Base-by-base conservation (phyloP, 2,797 vertebrate species). In the Phoxinus dragarum region DNA sequence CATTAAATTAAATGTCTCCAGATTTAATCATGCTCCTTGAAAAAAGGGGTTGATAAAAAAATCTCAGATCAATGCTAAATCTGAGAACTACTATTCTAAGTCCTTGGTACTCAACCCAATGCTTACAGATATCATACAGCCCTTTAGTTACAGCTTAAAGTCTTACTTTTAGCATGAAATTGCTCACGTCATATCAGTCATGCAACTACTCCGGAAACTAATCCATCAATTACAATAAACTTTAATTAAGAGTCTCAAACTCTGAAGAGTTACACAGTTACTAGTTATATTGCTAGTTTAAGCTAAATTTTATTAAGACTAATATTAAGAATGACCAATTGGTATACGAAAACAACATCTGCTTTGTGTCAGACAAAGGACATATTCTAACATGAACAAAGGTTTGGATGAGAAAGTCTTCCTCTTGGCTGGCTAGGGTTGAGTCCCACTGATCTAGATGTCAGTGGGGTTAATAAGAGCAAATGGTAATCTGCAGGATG, bases 101-200 rank as follows among this genome's bases (percentile, higher is more conserved):
- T 54, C 73, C 21, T 54, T 54, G 31, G 19, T 23, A 56, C 49
- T 16, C 49, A 56, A 38, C 12, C 73, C 49, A 76, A 38, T 16
- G 34, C 11, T 76, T 54, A 54, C 21, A 76, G 34, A 76, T 76
- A 56, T 38, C 36, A 38, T 23, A 14, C 21, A 76, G 6, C 6
- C 34, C 34, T 76, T 76, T 3, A 76, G 34, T 16, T 56, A 52
- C 6, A 76, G 49, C 34, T 76, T n/a, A 76, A 56, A 76, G 73
- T 56, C 31, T 76, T 56, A 56, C 6, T 38, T 38, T 54, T 54
- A 23, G 49, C 49, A 54, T 4, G 8, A 74, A 74, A 74, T 17
- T 31, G 7, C 27, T 47, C 16, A 73, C 19, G 1, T 36, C 73
- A 36, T 73, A 17, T 54, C 49, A 54, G 49, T 54, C 73, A 54